Conservation (phyloP, 1,140 invertebrate species). For the Drosophila santomea region DNA sequence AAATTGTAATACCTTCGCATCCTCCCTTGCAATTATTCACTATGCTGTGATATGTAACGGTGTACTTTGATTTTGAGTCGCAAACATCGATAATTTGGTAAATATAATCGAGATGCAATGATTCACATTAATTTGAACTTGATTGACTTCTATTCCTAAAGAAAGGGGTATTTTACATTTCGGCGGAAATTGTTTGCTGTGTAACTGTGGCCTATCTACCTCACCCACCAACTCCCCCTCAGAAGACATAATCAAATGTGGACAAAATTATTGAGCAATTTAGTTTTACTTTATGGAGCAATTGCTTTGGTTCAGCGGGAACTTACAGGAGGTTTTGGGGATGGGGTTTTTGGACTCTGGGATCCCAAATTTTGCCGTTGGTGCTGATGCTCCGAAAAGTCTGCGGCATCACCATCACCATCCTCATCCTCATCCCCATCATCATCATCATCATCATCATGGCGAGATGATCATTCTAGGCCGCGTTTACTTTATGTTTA, state of each 20-base stretch:
- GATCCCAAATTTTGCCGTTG: conserved; percentile 33
- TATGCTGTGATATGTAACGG: no score
- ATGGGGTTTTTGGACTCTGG: conserved; percentile 5
- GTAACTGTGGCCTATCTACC: neutral
- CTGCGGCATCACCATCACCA: conserved; percentile 20
- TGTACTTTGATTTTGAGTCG: no score
- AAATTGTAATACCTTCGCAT: neutral
- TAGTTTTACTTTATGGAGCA: conserved; percentile 84
- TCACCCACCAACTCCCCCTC: conserved; percentile 14
- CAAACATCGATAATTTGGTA: no score
- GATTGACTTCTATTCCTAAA: no score
- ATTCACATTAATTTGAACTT: no score
- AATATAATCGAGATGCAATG: no score
- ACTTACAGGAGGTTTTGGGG: conserved; percentile 4
- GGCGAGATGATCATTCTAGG: conserved; percentile 29
- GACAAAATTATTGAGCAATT: conserved; percentile 84
- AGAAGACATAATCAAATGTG: conserved; percentile 83
- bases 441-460: conserved; percentile 1
- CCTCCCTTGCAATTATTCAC: no score
- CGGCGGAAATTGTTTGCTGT: neutral
- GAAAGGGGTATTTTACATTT: neutral
- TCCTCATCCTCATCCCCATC: neutral
- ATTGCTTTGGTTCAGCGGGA: conserved; percentile 55
- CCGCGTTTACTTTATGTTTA: conserved; percentile 77
- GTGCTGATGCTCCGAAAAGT: conserved; percentile 55